A percentile compares a stretch with the other conserved stretches of the same genome.
phyloP scores from a whole-genome alignment of 2,888 invertebrate species.

The Operophtera brumata region DNA sequence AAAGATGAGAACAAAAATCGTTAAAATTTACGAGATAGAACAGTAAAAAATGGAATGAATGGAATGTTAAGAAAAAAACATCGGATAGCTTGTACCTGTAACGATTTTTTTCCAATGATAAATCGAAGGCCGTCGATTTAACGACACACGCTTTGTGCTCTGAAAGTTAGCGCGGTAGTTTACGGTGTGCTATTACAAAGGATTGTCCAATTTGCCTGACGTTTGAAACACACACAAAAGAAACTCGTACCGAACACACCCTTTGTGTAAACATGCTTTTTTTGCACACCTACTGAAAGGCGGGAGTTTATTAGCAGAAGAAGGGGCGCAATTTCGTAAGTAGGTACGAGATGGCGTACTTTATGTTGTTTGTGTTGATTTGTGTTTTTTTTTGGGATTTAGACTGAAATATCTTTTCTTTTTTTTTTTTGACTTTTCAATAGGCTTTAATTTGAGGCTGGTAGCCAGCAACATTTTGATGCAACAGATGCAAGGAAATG shows the following conservation, averaged over 20 bases:
- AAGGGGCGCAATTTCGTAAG: conserved; percentile 11
- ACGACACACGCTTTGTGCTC: conserved; percentile 26
- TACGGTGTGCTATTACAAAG: conserved; percentile 33
- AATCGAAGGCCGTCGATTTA: conserved; percentile 22
- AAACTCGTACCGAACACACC: conserved; percentile 26
- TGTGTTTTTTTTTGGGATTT: background rate
- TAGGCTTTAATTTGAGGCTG: no score
- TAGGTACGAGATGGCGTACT: background rate
- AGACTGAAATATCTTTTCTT: no score
- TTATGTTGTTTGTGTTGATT: background rate
- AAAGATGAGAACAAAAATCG: no score
- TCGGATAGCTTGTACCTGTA: conserved; percentile 6
- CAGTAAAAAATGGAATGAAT: no score
- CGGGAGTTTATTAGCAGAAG: conserved; percentile 28
- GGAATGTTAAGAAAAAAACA: background rate
- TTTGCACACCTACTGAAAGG: conserved; percentile 33
- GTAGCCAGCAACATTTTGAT: no score
- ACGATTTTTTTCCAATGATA: conserved; percentile 2
- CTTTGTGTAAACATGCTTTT: conserved; percentile 34
- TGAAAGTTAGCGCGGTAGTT: conserved; percentile 28
- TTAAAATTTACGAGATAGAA: no score
- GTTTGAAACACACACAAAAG: conserved; percentile 37
- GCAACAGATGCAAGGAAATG: no score
- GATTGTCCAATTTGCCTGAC: conserved; percentile 37
- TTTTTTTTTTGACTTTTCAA: no score